These are phyloP conservation scores for Scomber japonicus DNA, from an alignment of 2,113 vertebrate species.

Conservation along the genomic window DNA sequence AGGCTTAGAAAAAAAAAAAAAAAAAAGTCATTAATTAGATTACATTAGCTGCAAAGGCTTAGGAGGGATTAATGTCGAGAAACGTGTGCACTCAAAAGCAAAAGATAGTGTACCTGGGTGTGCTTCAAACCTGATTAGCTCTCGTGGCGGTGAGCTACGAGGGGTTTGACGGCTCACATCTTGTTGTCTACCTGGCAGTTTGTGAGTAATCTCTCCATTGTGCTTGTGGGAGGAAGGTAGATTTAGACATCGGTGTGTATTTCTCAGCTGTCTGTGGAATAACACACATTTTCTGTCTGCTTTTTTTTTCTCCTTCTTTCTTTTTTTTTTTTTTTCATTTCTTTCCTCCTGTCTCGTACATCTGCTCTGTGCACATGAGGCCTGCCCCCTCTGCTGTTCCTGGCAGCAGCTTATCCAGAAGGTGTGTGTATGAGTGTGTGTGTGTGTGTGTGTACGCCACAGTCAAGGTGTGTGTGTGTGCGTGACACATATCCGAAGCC, in stretches of 20 bases:
- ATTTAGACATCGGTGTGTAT: conserved; percentile 77
- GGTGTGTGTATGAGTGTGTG: conserved; percentile 50
- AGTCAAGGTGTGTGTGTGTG: conserved; percentile 30
- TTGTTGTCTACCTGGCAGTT: conserved; percentile 83
- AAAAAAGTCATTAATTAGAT: conserved; percentile 85
- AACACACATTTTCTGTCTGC: conserved; percentile 56
- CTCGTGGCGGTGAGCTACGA: conserved; percentile 50
- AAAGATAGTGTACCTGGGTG: conserved; percentile 82
- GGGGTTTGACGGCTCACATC: conserved; percentile 63
- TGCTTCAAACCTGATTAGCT: conserved; percentile 77
- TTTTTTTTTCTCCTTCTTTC: too few species aligned
- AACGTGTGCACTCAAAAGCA: conserved; percentile 72
- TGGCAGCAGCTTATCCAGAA: conserved; percentile 66
- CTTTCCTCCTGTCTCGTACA: conserved; percentile 67
- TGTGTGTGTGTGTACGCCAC: conserved; percentile 12
- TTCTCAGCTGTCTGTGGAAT: conserved; percentile 64
- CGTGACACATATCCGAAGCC: conserved; percentile 54
- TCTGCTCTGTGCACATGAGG: conserved; percentile 59
- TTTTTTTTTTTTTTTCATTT: conserved; percentile 30
- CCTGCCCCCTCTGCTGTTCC: conserved; percentile 60
- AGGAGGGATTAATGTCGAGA: conserved; percentile 82
- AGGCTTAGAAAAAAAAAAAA: conserved; percentile 35
- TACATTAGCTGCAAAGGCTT: conserved; percentile 83
- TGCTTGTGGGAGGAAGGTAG: conserved; percentile 72
- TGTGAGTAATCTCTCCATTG: conserved; percentile 81